Conservation (phyloP, 2,113 vertebrate genomes). For the Heliornis fulica region DNA sequence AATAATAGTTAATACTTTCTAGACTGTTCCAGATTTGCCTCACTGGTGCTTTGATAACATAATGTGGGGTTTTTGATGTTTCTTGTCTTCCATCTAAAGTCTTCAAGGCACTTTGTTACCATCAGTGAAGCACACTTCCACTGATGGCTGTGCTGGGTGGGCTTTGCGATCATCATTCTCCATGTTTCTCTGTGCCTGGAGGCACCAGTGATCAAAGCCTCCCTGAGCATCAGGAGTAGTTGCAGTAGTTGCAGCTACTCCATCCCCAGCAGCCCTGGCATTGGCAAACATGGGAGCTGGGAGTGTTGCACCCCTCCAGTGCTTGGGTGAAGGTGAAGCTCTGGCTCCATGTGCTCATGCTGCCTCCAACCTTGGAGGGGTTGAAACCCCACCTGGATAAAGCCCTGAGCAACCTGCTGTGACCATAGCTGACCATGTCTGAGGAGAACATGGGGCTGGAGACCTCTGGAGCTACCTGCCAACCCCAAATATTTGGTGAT, state of each 20-base stretch:
- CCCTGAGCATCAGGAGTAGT: neutral
- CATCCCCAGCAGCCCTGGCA: neutral
- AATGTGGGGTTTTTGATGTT: rapidly evolving
- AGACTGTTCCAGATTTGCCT: neutral
- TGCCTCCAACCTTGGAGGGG: neutral
- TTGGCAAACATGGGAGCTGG: rapidly evolving
- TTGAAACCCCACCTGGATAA: neutral
- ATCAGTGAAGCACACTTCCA: neutral
- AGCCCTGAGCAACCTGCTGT: neutral
- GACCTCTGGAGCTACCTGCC: neutral
- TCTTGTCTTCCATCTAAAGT: neutral
- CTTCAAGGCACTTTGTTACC: neutral
- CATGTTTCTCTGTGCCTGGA: neutral
- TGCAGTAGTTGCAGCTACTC: neutral
- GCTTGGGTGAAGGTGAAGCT: neutral
- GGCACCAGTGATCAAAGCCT: neutral
- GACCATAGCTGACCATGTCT: neutral
- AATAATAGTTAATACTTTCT: neutral
- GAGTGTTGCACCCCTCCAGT: neutral
- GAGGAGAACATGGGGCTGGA: neutral
- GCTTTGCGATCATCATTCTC: neutral
- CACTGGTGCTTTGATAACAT: neutral
- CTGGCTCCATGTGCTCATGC: rapidly evolving
- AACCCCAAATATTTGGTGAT: neutral
- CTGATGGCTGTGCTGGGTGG: neutral